Evolutionary conservation across 2,888 invertebrate species (phyloP), one percentile per base, ranked within the genome.

Genomic region (Byasa hedistus): DNA sequence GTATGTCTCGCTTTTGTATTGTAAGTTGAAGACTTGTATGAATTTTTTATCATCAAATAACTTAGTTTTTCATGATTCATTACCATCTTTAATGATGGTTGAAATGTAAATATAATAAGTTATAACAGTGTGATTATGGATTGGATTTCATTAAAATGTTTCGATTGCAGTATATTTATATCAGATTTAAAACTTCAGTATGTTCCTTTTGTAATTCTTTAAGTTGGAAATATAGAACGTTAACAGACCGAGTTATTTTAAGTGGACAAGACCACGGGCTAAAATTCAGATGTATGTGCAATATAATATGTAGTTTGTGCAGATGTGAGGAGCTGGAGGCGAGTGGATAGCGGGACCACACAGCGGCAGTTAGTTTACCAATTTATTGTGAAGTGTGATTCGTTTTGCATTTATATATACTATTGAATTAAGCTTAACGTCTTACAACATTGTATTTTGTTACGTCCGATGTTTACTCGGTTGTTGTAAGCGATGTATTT

Each of bases 341-440:
- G 32, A n/a, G 52, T 57, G 60, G 0, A 57, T 63, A 60, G 60
- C 58, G 63, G 54, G 67, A 69, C 66, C 66, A 55, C 68, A 69
- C 69, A 62, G 55, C 55, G 36, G 66, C 22, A 68, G 66, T 70
- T 61, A 44, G 59, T 68, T 70, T 32, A 55, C 58, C 51, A 70
- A 71, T 71, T 70, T 70, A 68, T 61, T 65, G 56, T 61, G 39
- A 57, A 63, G 56, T 57, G 57, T 44, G 62, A 60, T 56, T 56
- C 59, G 60, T 56, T 70, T 70, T 65, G 66, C 68, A 71, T 69
- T 66, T 66, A 70, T 69, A 70, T 39, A 39, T 66, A 62, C 68
- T 36, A 66, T 69, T 70, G 69, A 70, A 71, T 70, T 63, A 66
- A 68, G 60, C 48, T 65, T n/a, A 59, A 27, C 67, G 65, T 68